Evolutionary conservation across 2,888 invertebrate species (phyloP).

Genomic region (Athalia circularis): DNA sequence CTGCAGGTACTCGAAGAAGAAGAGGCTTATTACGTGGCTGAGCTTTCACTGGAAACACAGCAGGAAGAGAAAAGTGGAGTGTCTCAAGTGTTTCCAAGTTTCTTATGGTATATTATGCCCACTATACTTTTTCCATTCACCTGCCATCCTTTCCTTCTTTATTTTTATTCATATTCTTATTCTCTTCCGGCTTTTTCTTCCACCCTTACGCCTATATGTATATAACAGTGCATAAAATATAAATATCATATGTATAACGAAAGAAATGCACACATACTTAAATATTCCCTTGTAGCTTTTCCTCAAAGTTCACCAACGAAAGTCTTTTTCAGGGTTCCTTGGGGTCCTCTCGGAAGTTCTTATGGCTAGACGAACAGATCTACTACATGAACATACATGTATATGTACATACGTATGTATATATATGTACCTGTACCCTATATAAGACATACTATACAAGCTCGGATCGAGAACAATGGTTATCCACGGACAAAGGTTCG

Average conservation of each 20-base stretch:
- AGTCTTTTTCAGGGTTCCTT: too few species aligned
- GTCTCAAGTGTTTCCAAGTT: slow-evolving; percentile 56
- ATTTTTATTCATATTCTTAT: not conserved
- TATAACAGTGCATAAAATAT: not conserved
- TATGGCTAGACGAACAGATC: too few species aligned
- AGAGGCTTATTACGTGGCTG: slow-evolving; percentile 40
- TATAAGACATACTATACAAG: too few species aligned
- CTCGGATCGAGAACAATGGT: too few species aligned
- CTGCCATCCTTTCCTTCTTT: not conserved
- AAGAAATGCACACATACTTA: not conserved
- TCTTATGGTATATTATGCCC: slow-evolving; percentile 50
- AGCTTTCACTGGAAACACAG: slow-evolving; percentile 33
- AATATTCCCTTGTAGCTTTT: too few species aligned
- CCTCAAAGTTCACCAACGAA: too few species aligned
- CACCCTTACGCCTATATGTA: not conserved
- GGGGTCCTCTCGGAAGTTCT: too few species aligned
- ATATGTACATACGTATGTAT: too few species aligned
- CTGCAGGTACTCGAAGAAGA: slow-evolving; percentile 6
- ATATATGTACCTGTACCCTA: too few species aligned
- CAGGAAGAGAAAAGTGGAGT: slow-evolving; percentile 26
- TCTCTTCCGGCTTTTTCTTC: not conserved
- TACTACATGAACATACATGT: too few species aligned
- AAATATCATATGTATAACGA: not conserved
- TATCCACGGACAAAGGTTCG: not conserved
- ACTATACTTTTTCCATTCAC: too few species aligned